Percentiles rank a stretch among this genome's conserved stretches.
These are phyloP conservation scores for Micromys minutus DNA, from an alignment of 2,113 vertebrate species.

Conservation along the genomic window DNA sequence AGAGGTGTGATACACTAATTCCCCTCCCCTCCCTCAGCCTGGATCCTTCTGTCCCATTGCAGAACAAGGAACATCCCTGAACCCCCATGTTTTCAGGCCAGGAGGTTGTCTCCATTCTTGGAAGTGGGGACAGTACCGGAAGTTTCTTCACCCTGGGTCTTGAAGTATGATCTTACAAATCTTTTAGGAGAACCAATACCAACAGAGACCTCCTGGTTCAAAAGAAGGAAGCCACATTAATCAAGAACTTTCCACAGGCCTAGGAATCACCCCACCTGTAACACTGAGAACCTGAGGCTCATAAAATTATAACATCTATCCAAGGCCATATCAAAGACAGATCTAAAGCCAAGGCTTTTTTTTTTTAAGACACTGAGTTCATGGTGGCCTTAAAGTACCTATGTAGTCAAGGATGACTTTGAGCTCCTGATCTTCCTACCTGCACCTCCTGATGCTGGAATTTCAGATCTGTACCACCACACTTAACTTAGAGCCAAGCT, in stretches of 20 bases:
- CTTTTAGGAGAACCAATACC: background rate
- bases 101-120: background rate
- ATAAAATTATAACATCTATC: background rate
- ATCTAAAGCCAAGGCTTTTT: background rate
- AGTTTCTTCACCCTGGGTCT: background rate
- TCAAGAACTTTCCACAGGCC: background rate
- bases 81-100: background rate
- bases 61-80: background rate
- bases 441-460: background rate
- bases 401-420: background rate
- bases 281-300: conserved; percentile 13
- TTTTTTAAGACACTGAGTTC: background rate
- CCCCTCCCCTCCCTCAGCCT: background rate
- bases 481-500: background rate
- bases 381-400: background rate
- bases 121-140: background rate
- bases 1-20: background rate
- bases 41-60: background rate
- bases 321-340: background rate
- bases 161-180: background rate
- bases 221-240: background rate
- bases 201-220: background rate
- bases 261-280: background rate
- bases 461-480: background rate
- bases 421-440: background rate